Conservation (phyloP, 2,888 invertebrate genomes). For the Molorchus minor region DNA sequence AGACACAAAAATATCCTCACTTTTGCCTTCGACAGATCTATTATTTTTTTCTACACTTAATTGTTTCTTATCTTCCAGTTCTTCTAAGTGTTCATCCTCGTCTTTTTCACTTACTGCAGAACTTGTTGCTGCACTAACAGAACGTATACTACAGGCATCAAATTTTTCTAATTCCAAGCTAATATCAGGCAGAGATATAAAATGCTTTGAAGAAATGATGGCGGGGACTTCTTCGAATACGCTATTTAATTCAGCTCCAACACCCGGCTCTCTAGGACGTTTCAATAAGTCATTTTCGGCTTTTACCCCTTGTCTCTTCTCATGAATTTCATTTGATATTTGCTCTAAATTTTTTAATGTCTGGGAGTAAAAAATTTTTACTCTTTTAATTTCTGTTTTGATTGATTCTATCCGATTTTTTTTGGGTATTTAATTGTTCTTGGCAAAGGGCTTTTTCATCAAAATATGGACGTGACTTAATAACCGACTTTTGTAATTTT, state of each 20-base stretch:
- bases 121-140: constrained; percentile 65
- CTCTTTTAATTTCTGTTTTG: constrained; percentile 79
- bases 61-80: constrained; percentile 68
- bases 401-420: constrained; percentile 83
- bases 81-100: constrained; percentile 58
- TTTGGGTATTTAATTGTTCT: constrained; percentile 85
- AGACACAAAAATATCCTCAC: constrained; percentile 42
- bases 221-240: constrained; percentile 52
- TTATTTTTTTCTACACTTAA: constrained; percentile 14
- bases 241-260: constrained; percentile 68
- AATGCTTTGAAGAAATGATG: constrained; percentile 29
- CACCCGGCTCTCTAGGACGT: constrained; percentile 71
- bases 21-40: constrained; percentile 43
- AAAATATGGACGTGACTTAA: constrained; percentile 89
- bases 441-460: constrained; percentile 89
- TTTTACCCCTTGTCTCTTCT: constrained; percentile 65
- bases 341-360: constrained; percentile 86
- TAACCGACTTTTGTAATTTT: constrained; percentile 80
- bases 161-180: constrained; percentile 69
- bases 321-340: constrained; percentile 92
- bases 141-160: constrained; percentile 66
- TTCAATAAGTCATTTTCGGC: constrained; percentile 62
- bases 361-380: constrained; percentile 83
- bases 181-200: constrained; percentile 62
- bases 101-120: constrained; percentile 65